phyloP scores from a whole-genome alignment of 2,888 invertebrate species.

The Lottia gigantea region DNA sequence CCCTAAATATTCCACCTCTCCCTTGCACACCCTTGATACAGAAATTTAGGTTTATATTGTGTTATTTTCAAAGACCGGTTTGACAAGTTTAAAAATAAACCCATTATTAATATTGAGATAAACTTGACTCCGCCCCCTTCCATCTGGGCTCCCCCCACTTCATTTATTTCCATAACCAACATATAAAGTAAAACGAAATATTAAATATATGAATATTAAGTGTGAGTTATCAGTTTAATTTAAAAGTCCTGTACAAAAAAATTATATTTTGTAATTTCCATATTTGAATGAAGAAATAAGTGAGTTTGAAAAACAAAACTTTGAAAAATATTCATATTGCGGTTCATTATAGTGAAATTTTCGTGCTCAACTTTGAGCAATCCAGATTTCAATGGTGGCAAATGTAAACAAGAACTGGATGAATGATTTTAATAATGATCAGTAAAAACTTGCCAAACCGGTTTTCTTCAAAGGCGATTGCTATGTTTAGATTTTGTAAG shows the following conservation, averaged over 20 bases:
- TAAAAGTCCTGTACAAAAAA: background rate
- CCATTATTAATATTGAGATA: conserved; percentile 14
- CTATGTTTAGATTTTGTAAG: no score
- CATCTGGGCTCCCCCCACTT: conserved; percentile 28
- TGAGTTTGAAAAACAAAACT: no score
- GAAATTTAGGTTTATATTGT: no score
- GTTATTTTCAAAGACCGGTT: conserved; percentile 40
- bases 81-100: conserved; percentile 45
- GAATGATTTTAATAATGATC: background rate
- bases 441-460: background rate
- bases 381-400: background rate
- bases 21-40: conserved; percentile 13
- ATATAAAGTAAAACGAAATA: no score
- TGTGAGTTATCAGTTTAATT: no score
- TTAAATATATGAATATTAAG: no score
- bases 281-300: no score
- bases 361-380: background rate
- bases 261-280: no score
- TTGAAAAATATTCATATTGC: no score
- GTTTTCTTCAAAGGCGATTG: background rate
- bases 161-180: background rate
- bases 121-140: background rate
- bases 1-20: conserved; percentile 6
- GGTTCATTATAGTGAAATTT: background rate
- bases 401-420: background rate